Base-by-base conservation (phyloP, 35 echinoderm and acorn worm genomes). In the Eucidaris tribuloides region DNA sequence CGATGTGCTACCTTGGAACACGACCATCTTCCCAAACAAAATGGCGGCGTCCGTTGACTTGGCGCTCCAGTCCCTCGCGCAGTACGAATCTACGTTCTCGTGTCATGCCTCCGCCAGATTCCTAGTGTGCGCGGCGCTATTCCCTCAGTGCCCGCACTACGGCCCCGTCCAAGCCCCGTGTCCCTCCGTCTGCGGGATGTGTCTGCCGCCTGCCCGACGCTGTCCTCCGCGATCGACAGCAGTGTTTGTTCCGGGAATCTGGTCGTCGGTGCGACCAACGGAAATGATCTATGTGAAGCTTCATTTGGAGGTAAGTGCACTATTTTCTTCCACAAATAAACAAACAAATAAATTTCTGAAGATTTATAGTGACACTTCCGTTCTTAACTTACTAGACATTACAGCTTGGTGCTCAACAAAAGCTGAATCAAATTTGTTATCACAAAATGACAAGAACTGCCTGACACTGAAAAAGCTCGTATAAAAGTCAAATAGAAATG, bases 71-170 rank as follows among this genome's bases (percentile, higher is more conserved):
- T 19, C 22, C 6, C 44, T 42, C 20, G 20, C 38, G 0, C 28
- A 64, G 28, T 34, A 32, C 7, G 61, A 34, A 15, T 33, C 5
- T 6, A 11, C 22, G 13, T 52, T 52, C 48, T 11, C 9, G 9
- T 52, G 48, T n/a, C 48, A 52, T n/a, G 48, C 48, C 48, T 40
- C 66, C 40, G 68, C 9, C 22, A 7, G 0, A n/a, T 19, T 74
- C 2, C 68, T 74, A n/a, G 1, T 44, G 6, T 74, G 68, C 40
- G 68, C 68, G 2, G 38, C 68, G 1, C 35, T 44, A 22, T 74
- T 74, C 44, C 68, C 68, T 25, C 35, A 74, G 44, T 74, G 68
- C 68, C 68, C 68, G 68, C 41, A 74, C 40, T 74, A 74, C 36
- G 68, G 68, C 19, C 38, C 33, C 6, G 44, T 40, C 6, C 29